Base-by-base conservation (phyloP, 2,888 invertebrate genomes). In the Sinodicranocentrus sp. region DNA sequence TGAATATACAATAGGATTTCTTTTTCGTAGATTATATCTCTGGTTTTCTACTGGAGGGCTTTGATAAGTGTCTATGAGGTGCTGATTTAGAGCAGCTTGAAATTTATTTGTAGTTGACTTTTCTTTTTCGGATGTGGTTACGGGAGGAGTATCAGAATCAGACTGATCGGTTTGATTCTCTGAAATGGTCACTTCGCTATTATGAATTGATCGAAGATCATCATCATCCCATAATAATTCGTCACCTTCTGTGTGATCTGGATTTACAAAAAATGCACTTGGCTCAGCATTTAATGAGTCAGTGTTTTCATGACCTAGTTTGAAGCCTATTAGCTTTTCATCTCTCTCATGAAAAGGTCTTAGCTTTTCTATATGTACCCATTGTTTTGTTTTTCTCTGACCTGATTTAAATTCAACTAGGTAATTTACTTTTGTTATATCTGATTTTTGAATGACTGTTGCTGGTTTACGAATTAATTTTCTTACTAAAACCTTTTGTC, bases 281-380 rank as follows among this genome's bases (percentile, higher is more conserved):
- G n/a, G n/a, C n/a, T n/a, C n/a, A n/a, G n/a, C n/a, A n/a, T n/a
- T n/a, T n/a, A n/a, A n/a, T n/a, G n/a, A n/a, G n/a, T n/a, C n/a
- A n/a, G n/a, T n/a, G n/a, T n/a, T n/a, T n/a, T 59, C 59, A 10
- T 25, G 1, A 1, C 13, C 15, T 17, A n/a, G n/a, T n/a, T 17
- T 19, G 21, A 63, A 63, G 8, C 17, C n/a, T 1, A 63, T 5
- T n/a, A 33, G 8, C 1, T 2, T 19, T 33, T 63, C 63, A 65
- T 65, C 23, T 3, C 65, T 39, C 2, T 23, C 44, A 1, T 17
- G 8, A 15, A 21, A 65, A 15, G 19, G 19, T 13, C n/a, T 1
- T 43, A 65, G 10, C 19, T 19, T 65, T 23, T 65, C 65, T 21
- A 65, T 43, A 21, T 65, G 65, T 0, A n/a, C n/a, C 65, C 65